Evolutionary conservation across 1,140 invertebrate genomes (phyloP), one percentile per base, ranked within the genome.

Genomic region (Goniozus legneri): DNA sequence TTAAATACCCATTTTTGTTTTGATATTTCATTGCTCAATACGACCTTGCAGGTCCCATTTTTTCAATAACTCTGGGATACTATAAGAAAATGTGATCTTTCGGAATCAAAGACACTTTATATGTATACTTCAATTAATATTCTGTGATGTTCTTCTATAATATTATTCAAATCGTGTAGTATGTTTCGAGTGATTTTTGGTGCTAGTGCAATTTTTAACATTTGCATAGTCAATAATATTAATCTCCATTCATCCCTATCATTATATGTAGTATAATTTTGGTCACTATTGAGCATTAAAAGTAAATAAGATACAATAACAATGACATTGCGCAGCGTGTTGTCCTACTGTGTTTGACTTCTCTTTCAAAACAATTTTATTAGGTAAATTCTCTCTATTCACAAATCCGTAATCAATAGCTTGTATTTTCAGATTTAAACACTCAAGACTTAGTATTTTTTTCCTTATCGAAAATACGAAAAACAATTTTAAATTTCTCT

Each of bases 361-460:
- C 44, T 52, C 33, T 13, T 31, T 37, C 10, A 56, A 12, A 16
- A 18, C 31, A 8, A 56, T 35, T 2, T 33, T 15, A 44, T 42
- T 56, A 15, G 53, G 54, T 27, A 42, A 35, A 34, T 53, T 57
- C 8, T 35, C 15, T 32, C 33, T 30, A 19, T 57, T 50, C 13
- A 48, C 35, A 8, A 37, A 41, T 8, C 48, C 51, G 36, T 52
- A 58, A 27, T 51, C 34, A 50, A 60, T 56, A 18, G 39, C 40
- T 7, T 43, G 2, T 8, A 60, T 47, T 38, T 37, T 40, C 18
- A 51, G 32, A 35, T 59, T 59, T 2, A 56, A 41, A 7, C 50
- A 18, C 13, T 22, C 7, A 2, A 58, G n/a, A 22, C 20, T 44
- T 14, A 58, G 42, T 21, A 54, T 6, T 45, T 47, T 41, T 7